Percentiles rank a stretch among this genome's conserved stretches.
Conservation (phyloP, 1,140 invertebrate species). For the Muscidifurax raptorellus region DNA sequence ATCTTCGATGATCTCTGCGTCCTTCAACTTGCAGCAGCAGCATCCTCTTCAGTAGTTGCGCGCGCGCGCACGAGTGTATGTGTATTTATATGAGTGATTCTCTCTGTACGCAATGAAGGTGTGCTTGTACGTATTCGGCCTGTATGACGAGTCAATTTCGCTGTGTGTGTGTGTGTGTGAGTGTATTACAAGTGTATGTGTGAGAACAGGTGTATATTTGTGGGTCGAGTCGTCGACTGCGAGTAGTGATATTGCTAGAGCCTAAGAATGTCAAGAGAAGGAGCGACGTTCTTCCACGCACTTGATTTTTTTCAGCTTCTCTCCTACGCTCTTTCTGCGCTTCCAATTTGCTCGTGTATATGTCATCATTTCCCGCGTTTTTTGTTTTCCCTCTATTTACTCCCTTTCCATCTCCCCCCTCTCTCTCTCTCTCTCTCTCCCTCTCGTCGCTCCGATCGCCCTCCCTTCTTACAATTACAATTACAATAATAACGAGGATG, state of each 20-base stretch:
- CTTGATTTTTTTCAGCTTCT: background rate
- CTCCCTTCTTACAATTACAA: background rate
- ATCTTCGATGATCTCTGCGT: background rate
- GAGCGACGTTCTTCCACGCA: slow-evolving; percentile 58
- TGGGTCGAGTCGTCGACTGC: slow-evolving; percentile 61
- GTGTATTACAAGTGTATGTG: slow-evolving; percentile 57
- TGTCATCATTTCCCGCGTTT: background rate
- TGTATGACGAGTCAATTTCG: background rate
- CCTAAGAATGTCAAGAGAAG: slow-evolving; percentile 71
- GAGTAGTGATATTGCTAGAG: slow-evolving; percentile 71
- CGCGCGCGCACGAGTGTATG: background rate
- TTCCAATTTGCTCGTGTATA: background rate
- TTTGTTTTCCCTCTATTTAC: background rate
- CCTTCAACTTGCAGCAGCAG: slow-evolving; percentile 63
- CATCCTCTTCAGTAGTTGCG: slow-evolving; percentile 58
- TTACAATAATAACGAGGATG: background rate
- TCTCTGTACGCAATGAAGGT: background rate
- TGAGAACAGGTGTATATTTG: background rate
- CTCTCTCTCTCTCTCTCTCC: background rate
- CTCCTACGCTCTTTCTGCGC: background rate
- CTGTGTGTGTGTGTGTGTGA: slow-evolving; percentile 60
- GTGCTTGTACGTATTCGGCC: background rate
- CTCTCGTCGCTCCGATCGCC: slow-evolving; percentile 2
- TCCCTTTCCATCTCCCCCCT: background rate
- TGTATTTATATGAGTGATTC: background rate